phyloP scores from a whole-genome alignment of 2,797 vertebrate species.

The Atherinosoma microstoma region DNA sequence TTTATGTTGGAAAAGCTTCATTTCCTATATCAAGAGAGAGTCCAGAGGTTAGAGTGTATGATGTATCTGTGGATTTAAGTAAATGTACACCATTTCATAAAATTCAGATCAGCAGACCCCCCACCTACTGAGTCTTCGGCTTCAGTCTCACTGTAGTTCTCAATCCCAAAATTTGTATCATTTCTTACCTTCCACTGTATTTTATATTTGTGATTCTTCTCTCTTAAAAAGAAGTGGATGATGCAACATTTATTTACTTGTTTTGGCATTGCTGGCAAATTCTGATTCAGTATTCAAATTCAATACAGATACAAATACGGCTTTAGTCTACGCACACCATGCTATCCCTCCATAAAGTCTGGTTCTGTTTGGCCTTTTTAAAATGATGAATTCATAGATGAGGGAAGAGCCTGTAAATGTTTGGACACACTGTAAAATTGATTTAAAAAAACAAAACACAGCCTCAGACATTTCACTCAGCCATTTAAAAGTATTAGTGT shows the following conservation, averaged over 20 bases:
- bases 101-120: not conserved
- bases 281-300: not conserved
- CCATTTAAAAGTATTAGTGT: not conserved
- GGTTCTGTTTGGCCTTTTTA: constrained; percentile 14
- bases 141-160: too few relatives aligned
- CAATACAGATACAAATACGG: not conserved
- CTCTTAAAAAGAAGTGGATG: constrained; percentile 4
- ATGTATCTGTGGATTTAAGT: not conserved
- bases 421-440: not conserved
- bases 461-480: not conserved
- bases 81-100: not conserved
- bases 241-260: not conserved
- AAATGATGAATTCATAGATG: constrained; percentile 12
- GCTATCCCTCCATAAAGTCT: not conserved
- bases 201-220: not conserved
- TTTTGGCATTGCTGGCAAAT: not conserved
- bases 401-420: not conserved
- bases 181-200: not conserved
- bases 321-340: not conserved
- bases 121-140: too few relatives aligned
- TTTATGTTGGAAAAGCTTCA: constrained; percentile 28
- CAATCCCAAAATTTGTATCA: too few relatives aligned
- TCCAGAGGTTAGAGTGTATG: not conserved
- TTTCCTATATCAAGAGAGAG: constrained; percentile 11
- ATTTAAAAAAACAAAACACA: not conserved